Percentiles rank a stretch among this genome's conserved stretches.
phyloP scores from a whole-genome alignment of 1,140 invertebrate species.

The Drosophila ercepeae region DNA sequence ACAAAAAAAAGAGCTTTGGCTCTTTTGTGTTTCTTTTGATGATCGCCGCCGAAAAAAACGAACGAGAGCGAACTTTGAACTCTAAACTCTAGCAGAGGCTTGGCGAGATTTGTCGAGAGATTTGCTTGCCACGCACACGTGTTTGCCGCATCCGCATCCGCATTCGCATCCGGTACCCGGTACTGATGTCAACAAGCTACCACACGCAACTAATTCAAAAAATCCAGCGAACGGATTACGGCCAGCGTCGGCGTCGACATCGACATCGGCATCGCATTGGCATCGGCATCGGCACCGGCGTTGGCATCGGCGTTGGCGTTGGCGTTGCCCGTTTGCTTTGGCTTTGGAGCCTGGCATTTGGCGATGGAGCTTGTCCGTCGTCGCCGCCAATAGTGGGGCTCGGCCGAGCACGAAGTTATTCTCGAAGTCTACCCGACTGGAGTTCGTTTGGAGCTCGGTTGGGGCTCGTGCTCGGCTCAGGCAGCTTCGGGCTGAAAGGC shows the following conservation, averaged over 20 bases:
- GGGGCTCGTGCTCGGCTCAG: not conserved
- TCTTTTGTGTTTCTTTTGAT: not conserved
- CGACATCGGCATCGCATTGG: constrained; percentile 7
- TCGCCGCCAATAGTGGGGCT: constrained; percentile 33
- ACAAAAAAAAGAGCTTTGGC: not conserved
- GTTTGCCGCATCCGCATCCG: constrained; percentile 16
- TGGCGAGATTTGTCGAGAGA: constrained; percentile 32
- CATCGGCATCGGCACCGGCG: too few species aligned
- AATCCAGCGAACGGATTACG: constrained; percentile 82
- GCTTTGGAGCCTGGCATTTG: not conserved
- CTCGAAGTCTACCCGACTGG: too few species aligned
- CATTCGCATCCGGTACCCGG: constrained; percentile 72
- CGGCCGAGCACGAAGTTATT: not conserved
- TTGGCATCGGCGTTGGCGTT: too few species aligned
- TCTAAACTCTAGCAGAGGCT: constrained; percentile 22
- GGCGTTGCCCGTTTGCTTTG: too few species aligned
- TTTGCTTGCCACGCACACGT: constrained; percentile 42
- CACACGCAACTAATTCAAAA: constrained; percentile 83
- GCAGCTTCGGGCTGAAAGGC: not conserved
- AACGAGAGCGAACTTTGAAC: constrained; percentile 1
- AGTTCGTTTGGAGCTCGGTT: not conserved
- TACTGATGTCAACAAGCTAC: constrained; percentile 83
- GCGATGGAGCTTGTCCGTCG: too few species aligned
- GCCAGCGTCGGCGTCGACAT: constrained; percentile 1
- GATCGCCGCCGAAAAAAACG: not conserved